Percentiles rank a stretch among this genome's conserved stretches.
These are phyloP conservation scores for Deilephila elpenor DNA, from an alignment of 2,888 invertebrate species.

Conservation along the genomic window DNA sequence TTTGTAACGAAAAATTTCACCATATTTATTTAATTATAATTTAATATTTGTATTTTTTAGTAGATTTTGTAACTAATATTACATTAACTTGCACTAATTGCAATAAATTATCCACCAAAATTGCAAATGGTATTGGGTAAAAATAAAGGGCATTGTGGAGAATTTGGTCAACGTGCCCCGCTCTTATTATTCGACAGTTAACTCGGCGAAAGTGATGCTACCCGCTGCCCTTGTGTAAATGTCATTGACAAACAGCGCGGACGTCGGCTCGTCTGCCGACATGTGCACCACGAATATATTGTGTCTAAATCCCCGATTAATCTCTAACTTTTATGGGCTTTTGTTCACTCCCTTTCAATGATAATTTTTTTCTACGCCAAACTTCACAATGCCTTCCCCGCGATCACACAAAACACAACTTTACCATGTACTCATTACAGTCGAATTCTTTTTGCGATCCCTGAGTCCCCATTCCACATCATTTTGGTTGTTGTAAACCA, in stretches of 20 bases:
- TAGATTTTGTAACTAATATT: no score
- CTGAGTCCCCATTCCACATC: not conserved
- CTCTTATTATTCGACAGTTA: slow-evolving; percentile 28
- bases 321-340: slow-evolving; percentile 82
- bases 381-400: slow-evolving; percentile 56
- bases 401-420: slow-evolving; percentile 42
- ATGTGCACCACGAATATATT: slow-evolving; percentile 74
- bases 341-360: slow-evolving; percentile 77
- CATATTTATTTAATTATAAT: no score
- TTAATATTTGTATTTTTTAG: no score
- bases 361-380: slow-evolving; percentile 66
- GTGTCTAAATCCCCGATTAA: slow-evolving; percentile 82
- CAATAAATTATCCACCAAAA: no score
- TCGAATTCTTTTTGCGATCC: not conserved
- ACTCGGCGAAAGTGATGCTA: slow-evolving; percentile 32
- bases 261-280: slow-evolving; percentile 60
- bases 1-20: no score
- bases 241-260: slow-evolving; percentile 60
- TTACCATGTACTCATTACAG: slow-evolving; percentile 33
- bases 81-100: no score
- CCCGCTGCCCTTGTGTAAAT: slow-evolving; percentile 46
- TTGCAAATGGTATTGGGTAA: no score
- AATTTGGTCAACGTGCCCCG: not conserved
- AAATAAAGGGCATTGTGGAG: not conserved
- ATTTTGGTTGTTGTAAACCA: slow-evolving; percentile 18